A percentile compares a stretch with the other conserved stretches of the same genome.
phyloP scores from a whole-genome alignment of 2,113 vertebrate genomes.

The Catagonus wagneri region DNA sequence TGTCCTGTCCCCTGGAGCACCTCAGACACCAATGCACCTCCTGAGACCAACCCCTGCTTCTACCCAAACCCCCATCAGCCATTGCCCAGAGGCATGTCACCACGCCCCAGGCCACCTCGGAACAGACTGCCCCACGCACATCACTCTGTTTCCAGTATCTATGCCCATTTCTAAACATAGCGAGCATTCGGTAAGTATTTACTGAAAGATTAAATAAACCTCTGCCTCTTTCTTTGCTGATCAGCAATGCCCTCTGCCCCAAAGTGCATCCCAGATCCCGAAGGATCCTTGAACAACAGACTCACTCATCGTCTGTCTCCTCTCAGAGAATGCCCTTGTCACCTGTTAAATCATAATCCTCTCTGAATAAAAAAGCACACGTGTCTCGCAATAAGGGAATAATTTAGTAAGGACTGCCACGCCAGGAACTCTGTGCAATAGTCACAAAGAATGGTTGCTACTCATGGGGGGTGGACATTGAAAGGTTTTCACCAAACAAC shows the following conservation, averaged over 20 bases:
- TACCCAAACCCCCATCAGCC: background rate
- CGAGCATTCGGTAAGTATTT: constrained; percentile 53
- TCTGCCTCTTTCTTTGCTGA: background rate
- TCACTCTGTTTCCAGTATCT: constrained; percentile 25
- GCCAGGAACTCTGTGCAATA: background rate
- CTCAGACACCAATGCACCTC: background rate
- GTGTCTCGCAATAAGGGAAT: background rate
- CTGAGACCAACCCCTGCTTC: background rate
- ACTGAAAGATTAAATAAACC: constrained; percentile 27
- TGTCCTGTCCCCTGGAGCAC: background rate
- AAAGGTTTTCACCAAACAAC: background rate
- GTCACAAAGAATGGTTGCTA: background rate
- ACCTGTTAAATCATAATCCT: background rate
- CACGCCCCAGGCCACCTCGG: background rate
- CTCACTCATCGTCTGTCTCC: background rate
- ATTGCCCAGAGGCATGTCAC: background rate
- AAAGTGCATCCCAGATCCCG: background rate
- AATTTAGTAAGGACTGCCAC: background rate
- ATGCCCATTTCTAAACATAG: constrained; percentile 18
- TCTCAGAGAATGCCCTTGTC: background rate
- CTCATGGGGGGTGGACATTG: background rate
- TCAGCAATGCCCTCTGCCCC: background rate
- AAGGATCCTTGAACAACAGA: background rate
- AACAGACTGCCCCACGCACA: background rate
- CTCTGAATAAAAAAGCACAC: background rate